phyloP scores from a whole-genome alignment of 1,140 invertebrate species.

The Batillaria attramentaria region DNA sequence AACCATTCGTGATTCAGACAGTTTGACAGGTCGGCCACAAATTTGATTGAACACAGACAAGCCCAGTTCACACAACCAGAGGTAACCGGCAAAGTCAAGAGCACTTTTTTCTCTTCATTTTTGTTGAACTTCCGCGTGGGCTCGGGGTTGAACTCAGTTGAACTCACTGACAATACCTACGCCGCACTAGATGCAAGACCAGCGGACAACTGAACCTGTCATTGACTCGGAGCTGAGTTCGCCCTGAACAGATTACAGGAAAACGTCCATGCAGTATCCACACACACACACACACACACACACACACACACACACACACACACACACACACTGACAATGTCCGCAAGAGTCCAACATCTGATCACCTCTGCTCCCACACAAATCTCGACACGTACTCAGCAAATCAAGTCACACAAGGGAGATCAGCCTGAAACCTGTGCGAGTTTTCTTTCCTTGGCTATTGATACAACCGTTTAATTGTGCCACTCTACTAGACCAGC shows the following conservation, averaged over 20 bases:
- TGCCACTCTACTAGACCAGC: neutral
- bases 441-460: too few relatives aligned
- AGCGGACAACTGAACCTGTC: neutral
- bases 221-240: neutral
- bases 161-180: neutral
- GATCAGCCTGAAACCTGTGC: neutral
- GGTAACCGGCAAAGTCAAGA: too few relatives aligned
- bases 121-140: neutral
- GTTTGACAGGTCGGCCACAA: too few relatives aligned
- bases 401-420: neutral
- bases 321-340: conserved; percentile 2
- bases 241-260: neutral
- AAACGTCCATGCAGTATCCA: neutral
- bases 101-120: neutral
- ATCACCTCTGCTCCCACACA: neutral
- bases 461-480: neutral
- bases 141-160: neutral
- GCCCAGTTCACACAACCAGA: too few relatives aligned
- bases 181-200: neutral
- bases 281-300: neutral
- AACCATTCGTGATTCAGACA: too few relatives aligned
- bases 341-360: too few relatives aligned
- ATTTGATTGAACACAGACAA: too few relatives aligned
- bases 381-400: neutral
- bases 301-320: neutral